These are phyloP conservation scores for Tangara arthus DNA, from an alignment of 2,797 vertebrate species.

Conservation along the genomic window DNA sequence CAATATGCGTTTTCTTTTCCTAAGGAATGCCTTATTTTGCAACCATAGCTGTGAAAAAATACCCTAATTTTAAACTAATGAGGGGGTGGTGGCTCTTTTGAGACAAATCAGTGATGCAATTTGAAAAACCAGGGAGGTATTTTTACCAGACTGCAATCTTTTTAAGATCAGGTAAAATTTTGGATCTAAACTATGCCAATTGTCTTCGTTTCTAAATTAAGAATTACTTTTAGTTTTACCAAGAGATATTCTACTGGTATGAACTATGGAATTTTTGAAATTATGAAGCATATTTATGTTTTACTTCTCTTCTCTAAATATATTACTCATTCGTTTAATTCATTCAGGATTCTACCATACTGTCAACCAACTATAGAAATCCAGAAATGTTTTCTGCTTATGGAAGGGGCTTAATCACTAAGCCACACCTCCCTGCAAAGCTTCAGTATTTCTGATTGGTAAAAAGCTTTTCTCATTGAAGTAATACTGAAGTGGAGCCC, in stretches of 20 bases:
- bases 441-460: constrained; percentile 73
- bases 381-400: constrained; percentile 66
- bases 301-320: constrained; percentile 68
- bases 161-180: constrained; percentile 38
- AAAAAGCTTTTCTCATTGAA: constrained; percentile 70
- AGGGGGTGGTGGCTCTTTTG: background rate
- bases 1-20: background rate
- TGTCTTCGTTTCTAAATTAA: constrained; percentile 56
- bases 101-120: background rate
- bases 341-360: constrained; percentile 67
- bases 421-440: constrained; percentile 66
- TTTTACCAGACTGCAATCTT: background rate
- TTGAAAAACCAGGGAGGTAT: background rate
- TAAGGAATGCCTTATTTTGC: background rate
- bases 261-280: constrained; percentile 60
- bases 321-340: constrained; percentile 75
- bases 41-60: background rate
- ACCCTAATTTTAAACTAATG: background rate
- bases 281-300: constrained; percentile 49
- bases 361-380: constrained; percentile 63
- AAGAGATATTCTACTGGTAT: constrained; percentile 62
- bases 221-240: constrained; percentile 61
- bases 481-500: constrained; percentile 77
- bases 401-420: constrained; percentile 72
- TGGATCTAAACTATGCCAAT: constrained; percentile 37